Conservation (phyloP, 2,888 invertebrate genomes). For the Phrixothrix hirtus region DNA sequence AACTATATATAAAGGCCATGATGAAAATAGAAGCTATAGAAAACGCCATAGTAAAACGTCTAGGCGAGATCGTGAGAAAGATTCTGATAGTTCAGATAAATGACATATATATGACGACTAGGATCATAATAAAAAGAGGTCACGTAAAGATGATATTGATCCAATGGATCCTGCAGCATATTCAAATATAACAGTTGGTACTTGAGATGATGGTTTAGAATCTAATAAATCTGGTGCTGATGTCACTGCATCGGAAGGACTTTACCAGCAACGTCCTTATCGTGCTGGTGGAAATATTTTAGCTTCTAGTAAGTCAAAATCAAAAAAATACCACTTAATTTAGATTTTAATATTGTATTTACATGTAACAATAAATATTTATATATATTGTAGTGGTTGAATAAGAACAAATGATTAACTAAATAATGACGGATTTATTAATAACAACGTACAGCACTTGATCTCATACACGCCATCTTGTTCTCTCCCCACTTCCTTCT, state of each 20-base stretch:
- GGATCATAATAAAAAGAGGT: constrained; percentile 43
- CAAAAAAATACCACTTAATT: constrained; percentile 12
- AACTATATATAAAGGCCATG: constrained; percentile 9
- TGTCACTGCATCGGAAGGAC: constrained; percentile 83
- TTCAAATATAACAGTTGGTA: constrained; percentile 86
- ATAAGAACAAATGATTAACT: too few relatives aligned
- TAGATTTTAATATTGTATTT: background rate
- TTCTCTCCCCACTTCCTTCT: too few relatives aligned
- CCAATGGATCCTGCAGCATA: constrained; percentile 96
- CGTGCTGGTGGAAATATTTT: constrained; percentile 94
- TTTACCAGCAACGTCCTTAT: constrained; percentile 92
- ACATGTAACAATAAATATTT: too few relatives aligned
- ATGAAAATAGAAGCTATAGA: constrained; percentile 17
- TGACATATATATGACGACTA: constrained; percentile 44
- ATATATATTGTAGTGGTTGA: too few relatives aligned
- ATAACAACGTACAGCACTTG: too few relatives aligned
- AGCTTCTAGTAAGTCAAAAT: constrained; percentile 64
- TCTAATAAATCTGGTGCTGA: constrained; percentile 88
- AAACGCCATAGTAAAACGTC: constrained; percentile 53
- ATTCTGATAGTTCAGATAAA: constrained; percentile 30
- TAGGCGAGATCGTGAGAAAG: constrained; percentile 50
- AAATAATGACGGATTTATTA: too few relatives aligned
- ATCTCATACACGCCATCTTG: too few relatives aligned
- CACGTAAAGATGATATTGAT: constrained; percentile 62
- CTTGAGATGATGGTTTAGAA: constrained; percentile 79